Evolutionary conservation across 2,113 vertebrate genomes (phyloP), one percentile per base, ranked within the genome.

Genomic region (Nannobrachium achirus): DNA sequence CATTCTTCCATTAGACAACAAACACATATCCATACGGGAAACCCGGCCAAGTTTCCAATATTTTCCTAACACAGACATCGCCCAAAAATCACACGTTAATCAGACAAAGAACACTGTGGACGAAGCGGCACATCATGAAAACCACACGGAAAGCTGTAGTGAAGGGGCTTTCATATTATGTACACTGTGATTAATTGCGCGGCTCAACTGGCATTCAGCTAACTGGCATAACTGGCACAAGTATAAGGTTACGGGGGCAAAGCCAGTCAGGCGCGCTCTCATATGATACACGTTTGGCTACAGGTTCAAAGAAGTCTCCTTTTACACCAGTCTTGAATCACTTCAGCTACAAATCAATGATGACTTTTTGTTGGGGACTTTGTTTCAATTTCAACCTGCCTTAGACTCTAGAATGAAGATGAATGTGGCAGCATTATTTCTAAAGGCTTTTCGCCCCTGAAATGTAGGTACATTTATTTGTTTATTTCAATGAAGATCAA

Each of bases 1-100:
- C 71, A 79, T 85, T 85, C 78, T 84, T 81, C 72, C 82, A 73
- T 78, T 79, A 83, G 84, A 88, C 81, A 71, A 85, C 8, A 66
- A 53, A 61, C 69, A 15, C 49, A 45, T 38, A 83, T 83, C 71
- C 71, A 56, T 56, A 68, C 58, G 63, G 13, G 60, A 80, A 74
- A 69, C 69, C 45, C 58, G 56, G 61, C 73, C 62, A 80, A 81
- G 77, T 73, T 66, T 74, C 71, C 69, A 69, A 48, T 60, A 33
- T 45, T 73, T 57, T 63, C 62, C 56, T 44, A 44, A 58, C 40
- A 42, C 56, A 7, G 33, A 42, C 1, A 10, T 13, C 67, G 53
- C 70, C 25, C 69, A 73, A 63, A 66, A 33, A 14, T 2, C 11
- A 42, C 10, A 57, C 53, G 64, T 61, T 58, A 56, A 60, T 45